These are phyloP conservation scores for Leptinotarsa juncta DNA, from an alignment of 2,888 invertebrate species.

Conservation along the genomic window DNA sequence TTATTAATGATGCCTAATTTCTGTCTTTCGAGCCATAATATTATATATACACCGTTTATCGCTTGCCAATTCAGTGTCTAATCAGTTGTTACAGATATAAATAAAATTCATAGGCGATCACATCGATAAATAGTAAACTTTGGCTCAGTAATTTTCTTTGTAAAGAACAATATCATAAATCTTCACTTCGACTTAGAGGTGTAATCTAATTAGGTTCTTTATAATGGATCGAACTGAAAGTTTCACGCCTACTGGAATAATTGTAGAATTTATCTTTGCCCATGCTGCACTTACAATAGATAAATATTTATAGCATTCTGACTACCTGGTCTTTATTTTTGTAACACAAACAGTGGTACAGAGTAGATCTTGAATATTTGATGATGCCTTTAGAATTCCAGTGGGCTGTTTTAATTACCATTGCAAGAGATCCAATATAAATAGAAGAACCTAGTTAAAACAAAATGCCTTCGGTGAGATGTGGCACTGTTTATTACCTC, in stretches of 20 bases:
- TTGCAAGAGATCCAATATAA: no score
- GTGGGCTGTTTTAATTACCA: no score
- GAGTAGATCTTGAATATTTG: background rate
- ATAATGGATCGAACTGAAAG: conserved; percentile 8
- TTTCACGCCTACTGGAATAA: conserved; percentile 15
- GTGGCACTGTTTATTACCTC: no score
- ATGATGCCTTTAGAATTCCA: background rate
- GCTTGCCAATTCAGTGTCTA: conserved; percentile 16
- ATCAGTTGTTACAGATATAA: conserved; percentile 24
- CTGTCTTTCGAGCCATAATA: no score
- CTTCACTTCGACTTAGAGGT: background rate
- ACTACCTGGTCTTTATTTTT: conserved; percentile 17
- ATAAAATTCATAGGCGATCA: conserved; percentile 31
- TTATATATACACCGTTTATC: background rate
- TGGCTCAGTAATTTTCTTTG: conserved; percentile 31
- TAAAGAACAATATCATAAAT: conserved; percentile 20
- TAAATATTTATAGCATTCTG: conserved; percentile 13
- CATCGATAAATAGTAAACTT: conserved; percentile 29
- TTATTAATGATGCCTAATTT: no score
- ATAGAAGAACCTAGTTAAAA: no score
- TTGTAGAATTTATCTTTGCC: conserved; percentile 12
- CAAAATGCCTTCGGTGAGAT: no score
- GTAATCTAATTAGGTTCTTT: conserved; percentile 16
- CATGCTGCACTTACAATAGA: conserved; percentile 1
- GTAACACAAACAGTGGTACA: background rate